Evolutionary conservation across 2,113 vertebrate genomes (phyloP), one percentile per base, ranked within the genome.

Genomic region (Bujurquina vittata): DNA sequence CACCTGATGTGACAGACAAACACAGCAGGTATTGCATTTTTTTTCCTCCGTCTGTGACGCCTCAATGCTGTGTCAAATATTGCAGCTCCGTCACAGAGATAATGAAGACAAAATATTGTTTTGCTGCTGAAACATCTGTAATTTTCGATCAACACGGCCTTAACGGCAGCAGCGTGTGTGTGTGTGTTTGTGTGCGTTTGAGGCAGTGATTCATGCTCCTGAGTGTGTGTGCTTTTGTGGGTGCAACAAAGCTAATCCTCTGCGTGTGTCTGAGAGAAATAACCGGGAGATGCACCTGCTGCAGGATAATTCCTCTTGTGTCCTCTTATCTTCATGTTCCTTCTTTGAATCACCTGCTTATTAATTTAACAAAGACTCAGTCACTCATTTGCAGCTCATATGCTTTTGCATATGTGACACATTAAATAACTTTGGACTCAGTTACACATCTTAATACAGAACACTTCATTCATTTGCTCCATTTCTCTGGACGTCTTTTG

Each of bases 231-330:
- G 52, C 49, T n/a, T 81, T 31, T 61, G 79, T 85, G 88, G 77
- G 80, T 54, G 88, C 83, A 88, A 88, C 76, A 77, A 63, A 82
- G 84, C 86, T 89, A 89, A 92, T 91, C 89, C 83, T 81, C 31
- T 59, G 60, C 81, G 61, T 80, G 78, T n/a, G 77, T 81, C 43
- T 81, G 59, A 59, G 63, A 81, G 74, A 89, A 89, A 86, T 31
- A 85, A 82, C 61, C 58, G 23, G 62, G 49, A 88, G 79, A 79
- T 72, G 76, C 90, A 91, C 88, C 87, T 88, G 81, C 84, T 77
- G 87, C 85, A 57, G 85, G 77, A 81, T 86, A 74, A 91, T 84
- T 88, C 82, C 79, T 86, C 77, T 61, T 11, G 35, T 37, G 62
- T 62, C 57, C 37, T 65, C 52, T 26, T 65, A 63, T 62, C 81